These are phyloP conservation scores for Chesias legatella DNA, from an alignment of 2,888 invertebrate species.

Conservation along the genomic window DNA sequence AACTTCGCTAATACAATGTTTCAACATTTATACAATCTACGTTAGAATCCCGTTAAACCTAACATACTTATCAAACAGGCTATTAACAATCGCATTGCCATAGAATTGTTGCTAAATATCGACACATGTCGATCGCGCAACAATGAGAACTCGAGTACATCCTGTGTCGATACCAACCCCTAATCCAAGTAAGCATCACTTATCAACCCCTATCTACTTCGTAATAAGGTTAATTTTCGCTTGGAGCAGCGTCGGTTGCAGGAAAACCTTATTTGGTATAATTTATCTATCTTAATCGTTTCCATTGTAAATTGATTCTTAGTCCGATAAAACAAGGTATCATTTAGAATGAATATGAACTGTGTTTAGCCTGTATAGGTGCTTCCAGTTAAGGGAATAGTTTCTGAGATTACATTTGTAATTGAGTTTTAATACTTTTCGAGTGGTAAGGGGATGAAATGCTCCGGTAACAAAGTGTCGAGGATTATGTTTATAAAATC, in stretches of 20 bases:
- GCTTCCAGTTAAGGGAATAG: constrained; percentile 67
- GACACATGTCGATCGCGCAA: constrained; percentile 67
- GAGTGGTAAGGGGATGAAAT: constrained; percentile 40
- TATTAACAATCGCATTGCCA: constrained; percentile 31
- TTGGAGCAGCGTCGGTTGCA: background rate
- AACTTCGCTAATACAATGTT: no score
- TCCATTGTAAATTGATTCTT: constrained; percentile 12
- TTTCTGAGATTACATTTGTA: constrained; percentile 64
- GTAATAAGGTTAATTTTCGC: constrained; percentile 34
- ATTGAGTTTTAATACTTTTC: constrained; percentile 66
- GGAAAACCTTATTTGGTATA: constrained; percentile 20
- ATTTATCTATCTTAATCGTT: constrained; percentile 14
- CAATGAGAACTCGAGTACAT: constrained; percentile 58
- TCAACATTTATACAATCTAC: no score
- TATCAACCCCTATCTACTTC: constrained; percentile 22
- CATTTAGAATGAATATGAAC: constrained; percentile 6
- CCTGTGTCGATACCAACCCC: constrained; percentile 43
- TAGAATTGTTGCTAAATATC: constrained; percentile 52
- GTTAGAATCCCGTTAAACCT: constrained; percentile 6
- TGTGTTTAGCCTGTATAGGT: constrained; percentile 40
- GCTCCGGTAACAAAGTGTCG: constrained; percentile 2
- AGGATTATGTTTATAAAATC: background rate
- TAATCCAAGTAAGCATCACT: constrained; percentile 9
- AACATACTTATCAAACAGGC: constrained; percentile 7
- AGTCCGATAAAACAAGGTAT: constrained; percentile 17